These are phyloP conservation scores for Paramisgurnus dabryanus DNA, from an alignment of 2,113 vertebrate genomes.

Conservation along the genomic window DNA sequence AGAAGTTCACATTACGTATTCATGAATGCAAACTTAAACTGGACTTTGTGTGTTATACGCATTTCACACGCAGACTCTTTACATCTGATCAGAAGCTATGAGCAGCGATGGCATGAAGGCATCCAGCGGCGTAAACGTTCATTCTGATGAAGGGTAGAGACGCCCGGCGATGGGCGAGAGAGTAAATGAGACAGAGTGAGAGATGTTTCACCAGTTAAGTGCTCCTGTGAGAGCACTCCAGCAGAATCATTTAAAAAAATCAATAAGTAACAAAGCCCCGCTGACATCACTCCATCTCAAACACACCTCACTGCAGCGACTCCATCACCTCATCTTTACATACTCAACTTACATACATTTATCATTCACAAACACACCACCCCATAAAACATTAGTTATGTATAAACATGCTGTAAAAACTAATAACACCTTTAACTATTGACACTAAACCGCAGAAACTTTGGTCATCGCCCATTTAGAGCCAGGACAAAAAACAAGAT, in stretches of 20 bases:
- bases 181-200: conserved; percentile 19
- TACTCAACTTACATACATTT: not conserved
- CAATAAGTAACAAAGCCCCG: conserved; percentile 72
- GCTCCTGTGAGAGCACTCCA: conserved; percentile 67
- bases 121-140: not conserved
- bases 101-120: not conserved
- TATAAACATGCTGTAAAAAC: no score
- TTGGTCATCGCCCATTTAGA: no score
- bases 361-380: not conserved
- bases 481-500: no score
- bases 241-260: conserved; percentile 76
- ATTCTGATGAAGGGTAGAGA: not conserved
- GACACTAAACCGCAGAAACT: no score
- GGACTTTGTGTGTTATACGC: no score
- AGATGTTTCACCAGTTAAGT: conserved; percentile 62
- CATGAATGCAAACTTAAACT: no score
- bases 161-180: not conserved
- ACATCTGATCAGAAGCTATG: not conserved
- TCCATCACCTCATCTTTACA: conserved; percentile 4
- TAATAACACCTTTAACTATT: no score
- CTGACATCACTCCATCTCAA: conserved; percentile 5
- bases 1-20: no score
- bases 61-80: no score
- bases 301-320: conserved; percentile 19
- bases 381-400: no score